Evolutionary conservation across 2,113 vertebrate species (phyloP), one percentile per base, ranked within the genome.

Genomic region (Pseudorhombus dupliciocellatus): DNA sequence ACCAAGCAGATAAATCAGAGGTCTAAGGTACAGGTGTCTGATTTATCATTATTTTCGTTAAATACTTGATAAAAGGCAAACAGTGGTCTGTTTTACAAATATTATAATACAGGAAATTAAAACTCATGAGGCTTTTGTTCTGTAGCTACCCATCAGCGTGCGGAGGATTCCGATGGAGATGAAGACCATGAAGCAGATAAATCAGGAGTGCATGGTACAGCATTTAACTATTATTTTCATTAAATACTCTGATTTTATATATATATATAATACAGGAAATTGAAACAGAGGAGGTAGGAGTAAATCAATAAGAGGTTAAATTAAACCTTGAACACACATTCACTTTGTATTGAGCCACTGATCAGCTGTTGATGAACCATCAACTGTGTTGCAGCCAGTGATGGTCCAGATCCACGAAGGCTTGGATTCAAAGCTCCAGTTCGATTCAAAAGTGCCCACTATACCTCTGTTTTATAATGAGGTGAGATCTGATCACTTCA

Each of bases 161-260:
- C n/a, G n/a, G n/a, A n/a, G n/a, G n/a, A n/a, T n/a, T n/a, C n/a
- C n/a, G n/a, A n/a, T n/a, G n/a, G n/a, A n/a, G n/a, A n/a, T n/a
- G n/a, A n/a, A n/a, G n/a, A n/a, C n/a, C n/a, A 88, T 98, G 12
- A 89, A 95, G 50, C 81, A 90, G 66, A 77, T 90, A 34, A 97
- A 93, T 87, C 66, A 73, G 46, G 91, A 79, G 69, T 97, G 97
- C 66, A 90, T 96, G 92, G 97, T 96, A 88, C 22, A 84, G 81
- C 42, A 6, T 69, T 79, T 72, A 53, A 61, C 0, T 0, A 6
- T 52, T 10, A 67, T 34, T 15, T 52, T 20, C 22, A 37, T 21
- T 66, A 64, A 50, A n/a, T n/a, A n/a, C n/a, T n/a, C n/a, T n/a
- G n/a, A n/a, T n/a, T n/a, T n/a, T n/a, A n/a, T n/a, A n/a, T n/a